Evolutionary conservation across 2,797 vertebrate species (phyloP).

Genomic region (Hapalemur alaotrensis): DNA sequence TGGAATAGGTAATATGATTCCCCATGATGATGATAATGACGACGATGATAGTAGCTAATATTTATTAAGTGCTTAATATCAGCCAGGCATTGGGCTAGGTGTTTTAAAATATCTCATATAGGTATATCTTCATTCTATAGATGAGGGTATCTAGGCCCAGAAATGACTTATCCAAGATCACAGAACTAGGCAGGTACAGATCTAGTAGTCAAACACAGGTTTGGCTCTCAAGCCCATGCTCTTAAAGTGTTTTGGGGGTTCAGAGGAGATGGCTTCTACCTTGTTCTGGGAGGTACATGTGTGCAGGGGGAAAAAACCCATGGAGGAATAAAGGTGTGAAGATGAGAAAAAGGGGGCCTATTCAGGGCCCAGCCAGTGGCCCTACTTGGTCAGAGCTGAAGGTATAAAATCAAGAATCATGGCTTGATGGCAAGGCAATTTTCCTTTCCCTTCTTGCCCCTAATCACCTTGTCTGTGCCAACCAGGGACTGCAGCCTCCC

Average conservation of each 20-base stretch:
- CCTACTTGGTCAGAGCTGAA: neutral
- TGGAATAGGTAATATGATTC: neutral
- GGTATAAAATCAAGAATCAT: neutral
- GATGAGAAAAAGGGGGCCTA: neutral
- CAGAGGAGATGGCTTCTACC: neutral
- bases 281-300: neutral
- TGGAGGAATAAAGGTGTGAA: neutral
- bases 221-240: neutral
- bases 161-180: neutral
- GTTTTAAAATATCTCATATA: neutral
- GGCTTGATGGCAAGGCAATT: neutral
- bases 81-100: neutral
- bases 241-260: neutral
- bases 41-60: neutral
- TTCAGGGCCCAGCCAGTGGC: neutral
- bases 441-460: neutral
- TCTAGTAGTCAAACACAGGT: neutral
- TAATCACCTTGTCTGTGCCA: neutral
- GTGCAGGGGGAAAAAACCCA: neutral
- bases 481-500: neutral
- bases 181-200: neutral
- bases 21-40: neutral
- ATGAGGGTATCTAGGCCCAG: neutral
- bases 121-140: neutral
- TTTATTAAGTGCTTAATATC: slow-evolving; percentile 9